Percentiles rank a stretch among this genome's conserved stretches.
phyloP scores from a whole-genome alignment of 2,113 vertebrate species.

The Tretioscincus oriximinensis region DNA sequence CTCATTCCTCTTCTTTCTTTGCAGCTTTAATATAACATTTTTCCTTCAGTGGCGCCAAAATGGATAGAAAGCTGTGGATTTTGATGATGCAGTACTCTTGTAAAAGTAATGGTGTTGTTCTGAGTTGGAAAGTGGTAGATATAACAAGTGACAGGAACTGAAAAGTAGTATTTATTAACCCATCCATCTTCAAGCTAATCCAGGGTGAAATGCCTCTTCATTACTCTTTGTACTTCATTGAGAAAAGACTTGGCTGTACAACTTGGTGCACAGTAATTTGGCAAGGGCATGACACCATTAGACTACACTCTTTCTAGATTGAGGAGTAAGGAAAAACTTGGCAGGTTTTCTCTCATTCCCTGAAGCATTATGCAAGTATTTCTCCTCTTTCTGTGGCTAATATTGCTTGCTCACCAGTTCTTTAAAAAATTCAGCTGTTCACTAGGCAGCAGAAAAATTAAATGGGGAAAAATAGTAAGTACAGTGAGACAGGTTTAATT shows the following conservation, averaged over 20 bases:
- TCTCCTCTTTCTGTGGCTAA: not conserved
- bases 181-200: constrained; percentile 29
- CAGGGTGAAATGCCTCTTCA: constrained; percentile 7
- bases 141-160: constrained; percentile 1
- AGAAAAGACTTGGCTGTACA: constrained; percentile 10
- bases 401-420: not conserved
- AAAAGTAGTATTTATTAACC: constrained; percentile 26
- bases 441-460: not conserved
- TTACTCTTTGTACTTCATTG: constrained; percentile 23
- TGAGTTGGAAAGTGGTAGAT: not conserved
- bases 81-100: constrained; percentile 6
- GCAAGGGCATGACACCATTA: constrained; percentile 22
- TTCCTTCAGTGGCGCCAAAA: not conserved
- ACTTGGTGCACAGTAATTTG: constrained; percentile 14
- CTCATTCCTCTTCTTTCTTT: not conserved
- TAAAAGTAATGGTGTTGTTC: not conserved
- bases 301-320: constrained; percentile 11
- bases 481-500: not conserved
- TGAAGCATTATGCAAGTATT: not conserved
- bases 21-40: not conserved
- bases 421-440: not conserved
- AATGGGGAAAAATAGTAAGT: not conserved
- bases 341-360: not conserved
- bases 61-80: not conserved
- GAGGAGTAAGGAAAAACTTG: not conserved